Evolutionary conservation across 2,888 invertebrate genomes (phyloP).

Genomic region (Eupithecia tripunctaria): DNA sequence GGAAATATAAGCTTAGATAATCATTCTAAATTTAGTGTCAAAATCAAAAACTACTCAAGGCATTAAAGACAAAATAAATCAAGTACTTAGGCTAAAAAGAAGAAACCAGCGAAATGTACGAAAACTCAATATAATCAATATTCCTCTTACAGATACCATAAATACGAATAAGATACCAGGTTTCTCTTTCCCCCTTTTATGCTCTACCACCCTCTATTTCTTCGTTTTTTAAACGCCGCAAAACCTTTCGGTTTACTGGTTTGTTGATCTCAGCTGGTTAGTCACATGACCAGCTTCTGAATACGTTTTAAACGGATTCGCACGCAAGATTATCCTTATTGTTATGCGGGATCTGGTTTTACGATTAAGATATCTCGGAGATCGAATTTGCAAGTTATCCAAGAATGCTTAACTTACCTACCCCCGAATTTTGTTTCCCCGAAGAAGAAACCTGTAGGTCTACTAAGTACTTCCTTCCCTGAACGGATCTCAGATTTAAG

Average conservation of each 20-base stretch:
- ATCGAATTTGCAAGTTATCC: not conserved
- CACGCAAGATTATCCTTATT: not conserved
- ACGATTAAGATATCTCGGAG: not conserved
- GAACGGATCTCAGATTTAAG: not conserved
- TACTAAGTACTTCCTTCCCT: too few relatives aligned
- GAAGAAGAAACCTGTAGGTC: too few relatives aligned
- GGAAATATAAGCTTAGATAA: not conserved
- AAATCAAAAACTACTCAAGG: not conserved
- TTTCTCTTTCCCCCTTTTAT: not conserved
- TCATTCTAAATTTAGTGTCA: not conserved
- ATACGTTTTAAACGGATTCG: not conserved
- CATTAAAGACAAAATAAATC: too few relatives aligned
- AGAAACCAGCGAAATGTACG: not conserved
- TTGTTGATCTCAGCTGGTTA: not conserved
- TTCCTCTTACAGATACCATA: not conserved
- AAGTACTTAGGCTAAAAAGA: not conserved
- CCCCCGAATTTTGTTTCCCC: too few relatives aligned
- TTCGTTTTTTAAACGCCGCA: not conserved
- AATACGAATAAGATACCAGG: not conserved
- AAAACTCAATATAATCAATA: not conserved
- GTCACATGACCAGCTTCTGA: not conserved
- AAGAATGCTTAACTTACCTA: not conserved
- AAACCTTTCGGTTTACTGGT: not conserved
- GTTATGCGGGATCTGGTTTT: not conserved
- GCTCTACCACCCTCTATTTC: not conserved